Conservation (phyloP, 2,888 invertebrate genomes). For the Subacronicta megacephala region DNA sequence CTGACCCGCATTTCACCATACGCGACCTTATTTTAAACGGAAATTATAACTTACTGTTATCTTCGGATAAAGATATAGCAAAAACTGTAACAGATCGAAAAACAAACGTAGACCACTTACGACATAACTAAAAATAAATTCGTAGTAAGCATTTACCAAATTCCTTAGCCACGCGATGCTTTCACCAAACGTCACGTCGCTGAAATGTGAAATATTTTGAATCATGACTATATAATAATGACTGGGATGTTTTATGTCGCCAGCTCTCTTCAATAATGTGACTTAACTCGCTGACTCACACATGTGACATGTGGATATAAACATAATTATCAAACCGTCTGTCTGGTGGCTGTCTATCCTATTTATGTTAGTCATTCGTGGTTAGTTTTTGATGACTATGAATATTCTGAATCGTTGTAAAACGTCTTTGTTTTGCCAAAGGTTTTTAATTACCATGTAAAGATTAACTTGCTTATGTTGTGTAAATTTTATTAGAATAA, state of each 20-base stretch:
- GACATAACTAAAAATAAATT: constrained; percentile 48
- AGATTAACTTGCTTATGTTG: too few species aligned
- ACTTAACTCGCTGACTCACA: constrained; percentile 30
- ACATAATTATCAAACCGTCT: constrained; percentile 8
- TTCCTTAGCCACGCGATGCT: constrained; percentile 48
- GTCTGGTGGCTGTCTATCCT: constrained; percentile 39
- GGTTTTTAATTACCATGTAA: not conserved
- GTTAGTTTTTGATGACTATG: constrained; percentile 15
- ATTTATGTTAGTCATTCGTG: constrained; percentile 27
- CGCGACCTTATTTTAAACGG: constrained; percentile 21
- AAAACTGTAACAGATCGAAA: constrained; percentile 3
- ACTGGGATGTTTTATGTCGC: constrained; percentile 15
- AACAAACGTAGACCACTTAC: constrained; percentile 23
- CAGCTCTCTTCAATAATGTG: constrained; percentile 4
- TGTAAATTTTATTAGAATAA: too few species aligned
- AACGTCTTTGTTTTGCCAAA: constrained; percentile 2
- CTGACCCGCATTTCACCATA: constrained; percentile 21
- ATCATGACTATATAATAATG: constrained; percentile 27
- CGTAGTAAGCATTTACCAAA: constrained; percentile 33
- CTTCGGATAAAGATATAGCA: constrained; percentile 11
- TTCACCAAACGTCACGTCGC: constrained; percentile 37
- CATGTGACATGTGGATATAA: constrained; percentile 14
- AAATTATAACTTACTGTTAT: constrained; percentile 34
- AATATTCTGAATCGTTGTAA: not conserved
- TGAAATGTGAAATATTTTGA: constrained; percentile 45